These are phyloP conservation scores for Castor canadensis DNA, from an alignment of 2,113 vertebrate genomes.

Conservation along the genomic window DNA sequence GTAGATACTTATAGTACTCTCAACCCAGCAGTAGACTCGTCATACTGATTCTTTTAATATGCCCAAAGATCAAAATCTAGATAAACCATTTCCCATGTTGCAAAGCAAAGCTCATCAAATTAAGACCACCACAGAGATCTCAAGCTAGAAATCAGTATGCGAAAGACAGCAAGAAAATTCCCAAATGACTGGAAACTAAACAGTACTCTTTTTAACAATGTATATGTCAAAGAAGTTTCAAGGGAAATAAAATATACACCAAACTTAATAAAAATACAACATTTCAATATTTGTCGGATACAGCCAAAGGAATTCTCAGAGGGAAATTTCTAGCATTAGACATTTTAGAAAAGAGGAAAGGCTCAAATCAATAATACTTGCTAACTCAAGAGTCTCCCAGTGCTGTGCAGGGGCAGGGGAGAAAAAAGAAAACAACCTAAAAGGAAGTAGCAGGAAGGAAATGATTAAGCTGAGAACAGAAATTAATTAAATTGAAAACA, in stretches of 20 bases:
- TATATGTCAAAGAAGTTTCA: not conserved
- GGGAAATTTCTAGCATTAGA: not conserved
- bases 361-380: not conserved
- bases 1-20: not conserved
- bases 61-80: not conserved
- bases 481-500: not conserved
- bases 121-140: not conserved
- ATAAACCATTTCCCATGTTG: not conserved
- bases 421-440: not conserved
- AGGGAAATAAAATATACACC: not conserved
- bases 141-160: not conserved
- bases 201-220: not conserved
- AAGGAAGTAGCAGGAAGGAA: not conserved
- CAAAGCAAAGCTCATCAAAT: not conserved
- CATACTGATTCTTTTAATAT: not conserved
- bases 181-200: not conserved
- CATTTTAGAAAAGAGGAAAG: not conserved
- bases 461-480: not conserved
- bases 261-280: not conserved
- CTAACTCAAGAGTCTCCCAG: not conserved
- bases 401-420: too few relatives aligned
- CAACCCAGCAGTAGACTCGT: not conserved
- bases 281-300: not conserved
- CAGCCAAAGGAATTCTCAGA: not conserved
- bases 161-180: not conserved